A percentile compares a stretch with the other conserved stretches of the same genome.
Conservation (phyloP, 2,113 vertebrate genomes). For the Cranoglanis bouderius region DNA sequence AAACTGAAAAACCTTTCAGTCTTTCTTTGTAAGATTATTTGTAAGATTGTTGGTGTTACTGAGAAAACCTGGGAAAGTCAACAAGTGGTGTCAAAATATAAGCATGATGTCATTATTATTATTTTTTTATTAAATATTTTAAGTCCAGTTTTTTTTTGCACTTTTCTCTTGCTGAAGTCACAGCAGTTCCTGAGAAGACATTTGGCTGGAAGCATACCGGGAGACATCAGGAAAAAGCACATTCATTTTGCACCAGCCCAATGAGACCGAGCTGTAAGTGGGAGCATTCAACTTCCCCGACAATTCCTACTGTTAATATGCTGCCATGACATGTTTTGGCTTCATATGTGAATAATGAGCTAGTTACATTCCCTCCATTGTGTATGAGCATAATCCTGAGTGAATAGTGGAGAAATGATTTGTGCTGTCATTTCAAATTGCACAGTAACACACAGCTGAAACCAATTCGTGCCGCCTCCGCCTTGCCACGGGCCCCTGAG, state of each 20-base stretch:
- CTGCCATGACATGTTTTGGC: conserved; percentile 57
- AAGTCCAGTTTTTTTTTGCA: not conserved
- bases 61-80: not conserved
- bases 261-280: conserved; percentile 13
- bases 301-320: conserved; percentile 52
- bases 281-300: conserved; percentile 41
- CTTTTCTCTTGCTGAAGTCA: not conserved
- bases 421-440: conserved; percentile 51
- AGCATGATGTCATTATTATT: not conserved
- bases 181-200: not conserved
- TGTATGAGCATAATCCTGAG: conserved; percentile 49
- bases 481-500: conserved; percentile 30
- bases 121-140: not conserved
- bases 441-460: conserved; percentile 33
- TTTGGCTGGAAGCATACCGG: not conserved
- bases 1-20: not conserved
- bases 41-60: not conserved
- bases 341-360: conserved; percentile 57
- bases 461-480: conserved; percentile 20
- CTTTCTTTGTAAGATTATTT: not conserved
- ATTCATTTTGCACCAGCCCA: conserved; percentile 2
- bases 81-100: not conserved
- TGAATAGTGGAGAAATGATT: conserved; percentile 45
- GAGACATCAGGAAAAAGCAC: not conserved
- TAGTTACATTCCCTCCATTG: conserved; percentile 56